These are phyloP conservation scores for Nemopilema nomurai DNA, from an alignment of 30 jellyfish, hydroid and myxozoan genomes.

Conservation along the genomic window DNA sequence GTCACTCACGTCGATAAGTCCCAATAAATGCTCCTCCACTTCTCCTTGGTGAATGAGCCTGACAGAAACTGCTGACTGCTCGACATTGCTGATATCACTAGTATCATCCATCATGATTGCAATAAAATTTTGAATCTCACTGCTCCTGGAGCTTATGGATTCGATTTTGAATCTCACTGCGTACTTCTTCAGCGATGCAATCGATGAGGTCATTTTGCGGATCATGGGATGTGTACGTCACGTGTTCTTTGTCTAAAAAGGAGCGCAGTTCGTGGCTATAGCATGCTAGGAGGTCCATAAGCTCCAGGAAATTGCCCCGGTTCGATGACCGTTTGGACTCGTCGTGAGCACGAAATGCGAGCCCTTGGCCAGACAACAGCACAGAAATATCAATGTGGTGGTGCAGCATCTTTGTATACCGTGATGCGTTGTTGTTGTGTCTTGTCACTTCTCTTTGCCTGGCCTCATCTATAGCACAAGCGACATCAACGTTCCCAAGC, in stretches of 20 bases:
- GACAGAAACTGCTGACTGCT: conserved; percentile 51
- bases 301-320: conserved; percentile 58
- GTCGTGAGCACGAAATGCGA: conserved; percentile 55
- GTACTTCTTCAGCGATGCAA: conserved; percentile 40
- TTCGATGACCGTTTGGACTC: conserved; percentile 27
- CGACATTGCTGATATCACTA: conserved; percentile 53
- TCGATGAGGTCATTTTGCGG: no score
- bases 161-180: conserved; percentile 55
- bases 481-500: conserved; percentile 50
- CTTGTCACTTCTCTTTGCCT: conserved; percentile 51
- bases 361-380: conserved; percentile 50
- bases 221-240: no score
- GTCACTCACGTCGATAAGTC: conserved; percentile 50
- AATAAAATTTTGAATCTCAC: no score
- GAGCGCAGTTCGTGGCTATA: conserved; percentile 65
- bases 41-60: conserved; percentile 43
- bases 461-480: conserved; percentile 59
- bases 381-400: conserved; percentile 48
- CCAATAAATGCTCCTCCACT: conserved; percentile 49
- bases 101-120: conserved; percentile 54
- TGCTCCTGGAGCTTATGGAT: conserved; percentile 16
- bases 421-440: conserved; percentile 56
- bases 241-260: conserved; percentile 45
- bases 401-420: conserved; percentile 47
- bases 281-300: conserved; percentile 52